Evolutionary conservation across 1,140 invertebrate genomes (phyloP).

Genomic region (Steinernema khuongi): DNA sequence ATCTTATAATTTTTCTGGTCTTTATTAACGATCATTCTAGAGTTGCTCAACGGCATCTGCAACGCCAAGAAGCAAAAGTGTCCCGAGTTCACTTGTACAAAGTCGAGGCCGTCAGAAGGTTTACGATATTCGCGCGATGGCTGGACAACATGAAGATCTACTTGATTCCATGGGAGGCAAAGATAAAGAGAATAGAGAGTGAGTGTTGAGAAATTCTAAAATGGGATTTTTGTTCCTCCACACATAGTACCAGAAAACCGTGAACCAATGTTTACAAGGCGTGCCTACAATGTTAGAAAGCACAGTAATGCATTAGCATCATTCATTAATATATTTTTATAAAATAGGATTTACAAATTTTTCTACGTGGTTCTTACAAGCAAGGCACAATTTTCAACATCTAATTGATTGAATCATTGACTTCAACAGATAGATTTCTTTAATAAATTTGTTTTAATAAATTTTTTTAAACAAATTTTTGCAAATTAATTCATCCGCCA

Average conservation of each 20-base stretch:
- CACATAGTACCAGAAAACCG: no score
- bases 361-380: not conserved
- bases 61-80: constrained; percentile 45
- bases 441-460: no score
- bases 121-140: constrained; percentile 75
- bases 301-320: no score
- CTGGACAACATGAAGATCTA: constrained; percentile 77
- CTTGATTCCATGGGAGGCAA: constrained; percentile 83
- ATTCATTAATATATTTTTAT: no score
- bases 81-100: constrained; percentile 27
- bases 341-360: no score
- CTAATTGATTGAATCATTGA: no score
- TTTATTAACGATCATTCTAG: constrained; percentile 23
- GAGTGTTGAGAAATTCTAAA: constrained; percentile 11
- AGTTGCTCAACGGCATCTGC: constrained; percentile 40
- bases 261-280: constrained; percentile 15
- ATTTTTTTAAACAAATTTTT: no score
- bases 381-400: no score
- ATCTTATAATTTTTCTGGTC: no score
- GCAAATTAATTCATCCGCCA: no score
- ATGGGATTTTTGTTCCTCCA: not conserved
- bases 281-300: no score
- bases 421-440: no score
- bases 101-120: constrained; percentile 61
- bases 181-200: constrained; percentile 92